Conservation (phyloP, 2,113 vertebrate genomes). For the Vicugna pacos region DNA sequence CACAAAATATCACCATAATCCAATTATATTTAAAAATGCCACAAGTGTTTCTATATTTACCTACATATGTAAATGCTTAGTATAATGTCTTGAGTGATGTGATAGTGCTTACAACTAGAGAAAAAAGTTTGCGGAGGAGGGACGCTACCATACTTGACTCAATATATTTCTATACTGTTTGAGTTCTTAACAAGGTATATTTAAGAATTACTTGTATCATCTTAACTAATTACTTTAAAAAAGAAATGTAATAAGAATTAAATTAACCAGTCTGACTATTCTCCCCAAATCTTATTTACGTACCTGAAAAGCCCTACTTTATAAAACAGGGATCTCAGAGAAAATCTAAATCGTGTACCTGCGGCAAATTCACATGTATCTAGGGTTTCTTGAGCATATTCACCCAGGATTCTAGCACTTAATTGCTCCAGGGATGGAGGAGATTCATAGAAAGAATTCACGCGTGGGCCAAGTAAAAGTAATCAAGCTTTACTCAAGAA, state of each 20-base stretch:
- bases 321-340: not conserved
- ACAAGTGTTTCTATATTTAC: not conserved
- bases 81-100: not conserved
- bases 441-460: not conserved
- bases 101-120: not conserved
- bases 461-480: not conserved
- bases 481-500: not conserved
- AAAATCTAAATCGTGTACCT: not conserved
- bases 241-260: not conserved
- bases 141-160: not conserved
- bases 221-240: not conserved
- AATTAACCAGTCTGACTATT: not conserved
- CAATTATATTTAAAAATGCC: not conserved
- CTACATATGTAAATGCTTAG: not conserved
- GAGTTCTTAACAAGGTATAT: not conserved
- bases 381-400: not conserved
- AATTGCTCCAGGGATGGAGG: not conserved
- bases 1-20: not conserved
- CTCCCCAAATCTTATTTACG: not conserved
- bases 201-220: not conserved
- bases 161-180: not conserved
- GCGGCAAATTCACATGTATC: not conserved
- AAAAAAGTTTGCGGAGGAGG: not conserved
- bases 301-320: not conserved
- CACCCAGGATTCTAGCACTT: not conserved